Conservation (phyloP, 2,797 vertebrate species). For the Microcaecilia unicolor region DNA sequence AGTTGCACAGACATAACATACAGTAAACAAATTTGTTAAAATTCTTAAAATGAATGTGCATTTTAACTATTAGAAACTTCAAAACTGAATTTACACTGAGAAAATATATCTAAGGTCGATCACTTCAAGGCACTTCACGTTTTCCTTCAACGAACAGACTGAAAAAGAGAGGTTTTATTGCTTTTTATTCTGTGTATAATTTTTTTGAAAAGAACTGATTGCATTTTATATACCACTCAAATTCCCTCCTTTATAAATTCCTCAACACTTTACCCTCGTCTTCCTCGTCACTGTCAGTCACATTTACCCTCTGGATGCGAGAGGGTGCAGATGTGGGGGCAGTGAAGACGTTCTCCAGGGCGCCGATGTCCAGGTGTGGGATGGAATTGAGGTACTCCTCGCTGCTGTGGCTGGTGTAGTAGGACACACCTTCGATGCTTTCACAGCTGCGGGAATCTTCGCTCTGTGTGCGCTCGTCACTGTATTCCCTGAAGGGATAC, state of each 20-base stretch:
- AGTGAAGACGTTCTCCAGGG: constrained; percentile 44
- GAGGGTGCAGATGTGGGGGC: constrained; percentile 30
- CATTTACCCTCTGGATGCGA: constrained; percentile 38
- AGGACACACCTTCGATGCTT: constrained; percentile 22
- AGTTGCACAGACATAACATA: too few relatives aligned
- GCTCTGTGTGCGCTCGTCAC: constrained; percentile 8
- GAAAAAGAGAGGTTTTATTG: constrained; percentile 29
- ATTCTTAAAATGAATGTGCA: too few relatives aligned
- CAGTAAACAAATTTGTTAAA: too few relatives aligned
- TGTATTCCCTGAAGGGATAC: constrained; percentile 31
- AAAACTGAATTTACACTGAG: too few relatives aligned
- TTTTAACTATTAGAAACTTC: too few relatives aligned
- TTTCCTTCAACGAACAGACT: constrained; percentile 31
- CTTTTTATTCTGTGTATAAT: constrained; percentile 45
- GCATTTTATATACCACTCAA: too few relatives aligned
- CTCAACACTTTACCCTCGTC: constrained; percentile 51
- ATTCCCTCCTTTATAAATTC: constrained; percentile 56
- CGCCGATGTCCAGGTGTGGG: constrained; percentile 30
- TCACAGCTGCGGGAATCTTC: constrained; percentile 24
- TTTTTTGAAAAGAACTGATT: constrained; percentile 3
- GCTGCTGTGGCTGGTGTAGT: constrained; percentile 24
- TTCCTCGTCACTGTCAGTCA: constrained; percentile 54
- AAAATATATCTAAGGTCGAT: constrained; percentile 22
- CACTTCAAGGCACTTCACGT: constrained; percentile 3
- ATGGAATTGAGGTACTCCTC: constrained; percentile 28